These are phyloP conservation scores for Macropus fuliginosus DNA, from an alignment of 2,797 vertebrate species.

Conservation along the genomic window DNA sequence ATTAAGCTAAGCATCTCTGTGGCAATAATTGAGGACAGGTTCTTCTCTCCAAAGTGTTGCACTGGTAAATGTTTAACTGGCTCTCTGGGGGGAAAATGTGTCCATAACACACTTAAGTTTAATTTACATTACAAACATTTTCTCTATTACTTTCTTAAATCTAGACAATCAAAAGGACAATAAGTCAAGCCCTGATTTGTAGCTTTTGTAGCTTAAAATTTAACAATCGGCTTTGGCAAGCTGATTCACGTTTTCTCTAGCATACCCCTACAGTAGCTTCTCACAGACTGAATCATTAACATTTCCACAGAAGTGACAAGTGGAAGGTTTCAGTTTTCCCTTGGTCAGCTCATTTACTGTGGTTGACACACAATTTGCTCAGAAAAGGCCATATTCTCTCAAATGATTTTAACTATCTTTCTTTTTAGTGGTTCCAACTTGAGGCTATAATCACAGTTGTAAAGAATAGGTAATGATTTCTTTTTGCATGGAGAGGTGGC, in stretches of 20 bases:
- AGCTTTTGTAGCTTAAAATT: neutral
- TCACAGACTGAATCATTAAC: neutral
- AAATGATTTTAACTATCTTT: conserved; percentile 21
- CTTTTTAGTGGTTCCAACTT: conserved; percentile 1
- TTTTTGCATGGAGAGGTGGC: neutral
- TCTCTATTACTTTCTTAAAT: neutral
- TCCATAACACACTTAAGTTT: neutral
- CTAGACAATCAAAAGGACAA: neutral
- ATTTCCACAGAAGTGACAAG: neutral
- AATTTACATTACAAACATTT: neutral
- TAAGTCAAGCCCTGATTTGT: neutral
- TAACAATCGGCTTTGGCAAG: neutral
- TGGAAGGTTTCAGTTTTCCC: neutral
- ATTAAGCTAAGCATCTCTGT: neutral
- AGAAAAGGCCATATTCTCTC: neutral
- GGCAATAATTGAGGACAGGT: neutral
- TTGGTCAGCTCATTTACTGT: conserved; percentile 8
- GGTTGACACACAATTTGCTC: neutral
- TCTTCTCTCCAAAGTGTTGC: neutral
- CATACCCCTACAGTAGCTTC: neutral
- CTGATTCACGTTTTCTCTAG: neutral
- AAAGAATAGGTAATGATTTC: conserved; percentile 1
- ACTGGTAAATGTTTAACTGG: neutral
- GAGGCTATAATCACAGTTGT: neutral
- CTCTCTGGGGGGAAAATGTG: neutral